Evolutionary conservation across 2,888 invertebrate species (phyloP).

Genomic region (Catocala sponsa): DNA sequence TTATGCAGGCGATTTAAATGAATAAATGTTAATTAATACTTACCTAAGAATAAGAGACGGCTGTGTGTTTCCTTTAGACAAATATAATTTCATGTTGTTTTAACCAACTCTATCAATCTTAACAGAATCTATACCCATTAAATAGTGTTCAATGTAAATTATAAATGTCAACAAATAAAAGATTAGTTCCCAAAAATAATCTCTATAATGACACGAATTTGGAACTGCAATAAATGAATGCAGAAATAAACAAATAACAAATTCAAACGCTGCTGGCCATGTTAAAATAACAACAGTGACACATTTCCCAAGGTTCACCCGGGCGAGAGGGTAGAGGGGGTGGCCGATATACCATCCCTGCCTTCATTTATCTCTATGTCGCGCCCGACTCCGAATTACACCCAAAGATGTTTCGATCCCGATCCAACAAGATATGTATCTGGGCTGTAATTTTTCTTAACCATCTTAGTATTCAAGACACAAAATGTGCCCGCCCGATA

Average conservation of each 20-base stretch:
- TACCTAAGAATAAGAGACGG: too few species aligned
- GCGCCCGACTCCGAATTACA: constrained; percentile 67
- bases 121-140: too few species aligned
- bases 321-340: constrained; percentile 40
- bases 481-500: constrained; percentile 65
- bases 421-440: constrained; percentile 72
- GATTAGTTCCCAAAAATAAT: too few species aligned
- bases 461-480: constrained; percentile 74
- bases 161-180: too few species aligned
- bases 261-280: constrained; percentile 39
- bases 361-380: constrained; percentile 71
- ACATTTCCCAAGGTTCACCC: constrained; percentile 60
- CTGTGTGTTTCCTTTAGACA: too few species aligned
- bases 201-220: constrained; percentile 13
- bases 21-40: too few species aligned
- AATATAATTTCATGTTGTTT: too few species aligned
- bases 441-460: constrained; percentile 78
- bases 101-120: too few species aligned
- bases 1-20: too few species aligned
- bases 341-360: constrained; percentile 55
- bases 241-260: constrained; percentile 40
- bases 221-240: constrained; percentile 27
- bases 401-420: constrained; percentile 71
- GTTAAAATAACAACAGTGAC: constrained; percentile 56
- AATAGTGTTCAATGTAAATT: too few species aligned